Percentiles rank a stretch among this genome's conserved stretches.
Conservation (phyloP, 2,888 invertebrate species). For the Callyntrura sp. region DNA sequence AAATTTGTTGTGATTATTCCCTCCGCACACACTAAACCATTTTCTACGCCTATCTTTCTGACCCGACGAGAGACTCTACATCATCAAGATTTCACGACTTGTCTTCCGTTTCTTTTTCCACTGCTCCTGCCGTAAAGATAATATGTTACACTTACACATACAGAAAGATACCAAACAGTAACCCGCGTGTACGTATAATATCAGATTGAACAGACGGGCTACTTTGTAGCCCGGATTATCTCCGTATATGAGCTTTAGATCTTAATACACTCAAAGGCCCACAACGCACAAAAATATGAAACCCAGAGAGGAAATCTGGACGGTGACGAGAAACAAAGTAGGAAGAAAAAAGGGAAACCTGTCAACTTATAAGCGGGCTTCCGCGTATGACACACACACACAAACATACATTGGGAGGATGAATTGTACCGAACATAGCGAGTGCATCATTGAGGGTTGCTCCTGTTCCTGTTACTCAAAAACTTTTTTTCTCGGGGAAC, state of each 20-base stretch:
- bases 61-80: constrained; percentile 24
- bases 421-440: constrained; percentile 8
- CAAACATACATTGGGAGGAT: neutral
- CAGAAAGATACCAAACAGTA: too few species aligned
- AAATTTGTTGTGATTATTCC: constrained; percentile 18
- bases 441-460: constrained; percentile 1
- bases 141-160: constrained; percentile 36
- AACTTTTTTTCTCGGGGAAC: constrained; percentile 24
- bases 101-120: constrained; percentile 9
- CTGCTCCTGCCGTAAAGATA: neutral
- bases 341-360: constrained; percentile 64
- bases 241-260: neutral
- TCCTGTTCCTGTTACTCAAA: neutral
- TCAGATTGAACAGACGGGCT: neutral
- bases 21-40: constrained; percentile 2
- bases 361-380: constrained; percentile 73
- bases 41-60: neutral
- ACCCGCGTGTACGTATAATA: neutral
- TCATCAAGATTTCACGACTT: constrained; percentile 67
- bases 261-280: neutral
- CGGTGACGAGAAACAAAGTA: constrained; percentile 31
- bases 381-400: constrained; percentile 16
- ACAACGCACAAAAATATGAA: neutral
- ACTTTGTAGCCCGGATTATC: constrained; percentile 12
- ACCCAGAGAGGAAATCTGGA: constrained; percentile 51